phyloP scores from a whole-genome alignment of 1,140 invertebrate genomes.

The Nautilus pompilius region DNA sequence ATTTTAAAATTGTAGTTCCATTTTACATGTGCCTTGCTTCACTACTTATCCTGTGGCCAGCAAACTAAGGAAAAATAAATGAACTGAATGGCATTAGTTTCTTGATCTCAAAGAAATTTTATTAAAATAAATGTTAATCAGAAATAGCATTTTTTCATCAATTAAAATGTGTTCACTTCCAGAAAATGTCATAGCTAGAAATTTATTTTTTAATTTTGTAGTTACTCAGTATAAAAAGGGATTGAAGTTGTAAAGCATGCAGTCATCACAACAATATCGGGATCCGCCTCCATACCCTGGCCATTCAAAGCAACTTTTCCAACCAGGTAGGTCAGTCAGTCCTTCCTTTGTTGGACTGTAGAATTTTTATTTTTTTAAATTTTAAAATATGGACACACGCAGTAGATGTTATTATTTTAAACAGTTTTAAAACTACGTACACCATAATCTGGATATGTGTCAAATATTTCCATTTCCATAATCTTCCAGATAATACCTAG shows the following conservation, averaged over 20 bases:
- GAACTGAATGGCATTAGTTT: too few relatives aligned
- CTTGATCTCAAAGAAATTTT: too few relatives aligned
- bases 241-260: not conserved
- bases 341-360: not conserved
- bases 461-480: not conserved
- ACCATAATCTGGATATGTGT: not conserved
- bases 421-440: not conserved
- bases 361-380: not conserved
- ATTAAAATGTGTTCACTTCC: too few relatives aligned
- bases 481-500: not conserved
- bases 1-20: too few relatives aligned
- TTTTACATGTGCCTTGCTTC: too few relatives aligned
- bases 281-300: constrained; percentile 48
- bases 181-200: not conserved
- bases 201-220: not conserved
- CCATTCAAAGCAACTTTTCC: constrained; percentile 36
- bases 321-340: constrained; percentile 18
- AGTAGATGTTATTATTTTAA: not conserved
- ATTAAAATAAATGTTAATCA: too few relatives aligned
- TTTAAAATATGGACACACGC: not conserved
- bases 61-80: too few relatives aligned
- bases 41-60: too few relatives aligned
- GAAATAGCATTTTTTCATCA: too few relatives aligned
- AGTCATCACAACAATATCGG: constrained; percentile 34
- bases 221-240: not conserved